Base-by-base conservation (phyloP, 2,888 invertebrate genomes). In the Oconnorella tubifera region DNA sequence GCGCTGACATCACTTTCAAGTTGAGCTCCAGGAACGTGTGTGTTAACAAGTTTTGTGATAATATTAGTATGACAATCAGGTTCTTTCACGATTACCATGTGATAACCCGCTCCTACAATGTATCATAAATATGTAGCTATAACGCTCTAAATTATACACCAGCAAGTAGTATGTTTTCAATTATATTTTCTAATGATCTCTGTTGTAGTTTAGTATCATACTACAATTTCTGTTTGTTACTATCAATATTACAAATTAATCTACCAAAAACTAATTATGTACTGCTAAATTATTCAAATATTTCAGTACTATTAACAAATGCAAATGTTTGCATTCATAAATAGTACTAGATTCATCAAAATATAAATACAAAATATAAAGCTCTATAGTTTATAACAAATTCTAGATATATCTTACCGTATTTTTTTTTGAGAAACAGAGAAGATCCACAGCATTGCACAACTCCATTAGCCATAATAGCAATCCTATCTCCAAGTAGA, bases 401-500 rank as follows among this genome's bases (percentile, higher is more conserved):
- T n/a, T n/a, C n/a, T n/a, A n/a, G n/a, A n/a, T 40, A 31, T 28
- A 29, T 33, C 19, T 32, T 28, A 82, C 92, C 92, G 76, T 89
- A 92, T 78, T 88, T 87, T 73, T 88, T 88, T 79, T 92, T 92
- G 27, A 92, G 84, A 73, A 83, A 85, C 72, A 84, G 74, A 2
- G 90, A 89, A 0, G 90, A 88, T 1, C 92, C 92, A 68, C 88
- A 87, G 75, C 91, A 91, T 76, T 90, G 89, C 49, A 92, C 82
- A 53, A 87, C 86, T 1, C 92, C 92, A 58, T 87, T 87, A 1
- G 90, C 87, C 90, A 92, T 90, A 63, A 92, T 92, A 2, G 91
- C 92, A 70, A 92, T 90, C 33, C 91, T 85, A 81, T 92, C 92
- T 0, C 91, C 92, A 1, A 92, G 84, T 56, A 90, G 85, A 80